phyloP scores from a whole-genome alignment of 2,888 invertebrate species.

The Alcis repandata region DNA sequence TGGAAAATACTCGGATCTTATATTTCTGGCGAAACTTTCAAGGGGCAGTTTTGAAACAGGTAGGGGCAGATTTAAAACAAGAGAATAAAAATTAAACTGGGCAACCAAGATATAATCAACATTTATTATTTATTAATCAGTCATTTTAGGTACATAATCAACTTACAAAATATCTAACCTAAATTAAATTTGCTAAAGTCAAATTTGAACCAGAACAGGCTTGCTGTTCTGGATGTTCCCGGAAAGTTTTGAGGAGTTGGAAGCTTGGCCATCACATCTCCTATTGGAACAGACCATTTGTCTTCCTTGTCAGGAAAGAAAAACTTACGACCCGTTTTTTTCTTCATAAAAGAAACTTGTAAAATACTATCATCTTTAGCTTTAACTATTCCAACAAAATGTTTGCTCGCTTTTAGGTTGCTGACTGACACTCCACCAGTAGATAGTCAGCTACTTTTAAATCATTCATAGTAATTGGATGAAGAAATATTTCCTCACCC shows the following conservation, averaged over 20 bases:
- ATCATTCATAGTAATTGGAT: too few relatives aligned
- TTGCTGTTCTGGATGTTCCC: neutral
- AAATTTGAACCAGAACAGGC: conserved; percentile 1
- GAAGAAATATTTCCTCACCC: conserved; percentile 1
- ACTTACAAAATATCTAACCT: neutral
- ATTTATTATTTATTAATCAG: neutral
- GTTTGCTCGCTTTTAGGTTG: conserved; percentile 1
- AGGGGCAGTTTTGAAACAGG: neutral
- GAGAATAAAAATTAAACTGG: neutral
- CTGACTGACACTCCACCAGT: neutral
- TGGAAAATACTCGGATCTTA: neutral
- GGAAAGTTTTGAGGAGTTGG: neutral
- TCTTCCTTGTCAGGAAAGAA: neutral
- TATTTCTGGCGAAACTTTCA: neutral
- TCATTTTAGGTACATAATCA: neutral
- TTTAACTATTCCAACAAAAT: conserved; percentile 1
- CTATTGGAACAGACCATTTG: conserved; percentile 3
- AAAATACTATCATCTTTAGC: conserved; percentile 1
- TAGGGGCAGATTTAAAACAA: neutral
- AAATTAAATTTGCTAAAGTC: neutral
- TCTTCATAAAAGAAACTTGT: neutral
- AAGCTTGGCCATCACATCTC: neutral
- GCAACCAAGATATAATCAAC: neutral
- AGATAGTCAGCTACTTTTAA: neutral
- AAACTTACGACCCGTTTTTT: neutral